Conservation (phyloP, 1,140 invertebrate genomes). For the Pantala flavescens region DNA sequence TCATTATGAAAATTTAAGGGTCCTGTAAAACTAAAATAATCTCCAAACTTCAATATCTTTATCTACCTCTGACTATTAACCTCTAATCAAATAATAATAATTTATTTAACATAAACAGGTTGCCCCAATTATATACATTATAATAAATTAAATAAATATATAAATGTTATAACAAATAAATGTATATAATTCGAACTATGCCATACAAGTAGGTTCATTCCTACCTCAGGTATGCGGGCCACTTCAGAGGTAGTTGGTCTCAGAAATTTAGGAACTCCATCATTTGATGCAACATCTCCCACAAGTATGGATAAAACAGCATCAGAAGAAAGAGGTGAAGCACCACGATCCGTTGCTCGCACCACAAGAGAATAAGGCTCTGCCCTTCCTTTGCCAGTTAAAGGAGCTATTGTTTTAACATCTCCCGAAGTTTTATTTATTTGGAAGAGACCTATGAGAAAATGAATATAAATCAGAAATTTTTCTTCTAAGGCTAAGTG, state of each 20-base stretch:
- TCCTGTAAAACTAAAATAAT: too few relatives aligned
- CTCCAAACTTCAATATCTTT: too few relatives aligned
- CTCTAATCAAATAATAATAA: too few relatives aligned
- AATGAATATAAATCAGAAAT: constrained; percentile 22
- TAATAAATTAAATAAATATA: too few relatives aligned
- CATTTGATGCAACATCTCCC: constrained; percentile 71
- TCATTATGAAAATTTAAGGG: too few relatives aligned
- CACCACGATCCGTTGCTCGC: constrained; percentile 58
- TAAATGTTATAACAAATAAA: too few relatives aligned
- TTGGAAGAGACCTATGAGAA: constrained; percentile 45
- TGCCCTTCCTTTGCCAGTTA: constrained; percentile 65
- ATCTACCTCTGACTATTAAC: too few relatives aligned
- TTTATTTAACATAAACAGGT: too few relatives aligned
- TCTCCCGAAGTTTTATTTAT: constrained; percentile 58
- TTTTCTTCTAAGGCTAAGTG: too few relatives aligned
- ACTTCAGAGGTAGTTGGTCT: constrained; percentile 56
- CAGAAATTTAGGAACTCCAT: constrained; percentile 68
- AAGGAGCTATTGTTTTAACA: constrained; percentile 47
- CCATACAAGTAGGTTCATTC: too few relatives aligned
- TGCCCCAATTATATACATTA: too few relatives aligned
- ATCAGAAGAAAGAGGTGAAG: constrained; percentile 47
- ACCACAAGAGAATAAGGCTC: constrained; percentile 61
- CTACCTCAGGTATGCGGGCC: constrained; percentile 56
- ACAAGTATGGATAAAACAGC: constrained; percentile 56
- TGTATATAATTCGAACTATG: too few relatives aligned